These are phyloP conservation scores for Cavia porcellus DNA, from an alignment of 2,113 vertebrate genomes.

Conservation along the genomic window DNA sequence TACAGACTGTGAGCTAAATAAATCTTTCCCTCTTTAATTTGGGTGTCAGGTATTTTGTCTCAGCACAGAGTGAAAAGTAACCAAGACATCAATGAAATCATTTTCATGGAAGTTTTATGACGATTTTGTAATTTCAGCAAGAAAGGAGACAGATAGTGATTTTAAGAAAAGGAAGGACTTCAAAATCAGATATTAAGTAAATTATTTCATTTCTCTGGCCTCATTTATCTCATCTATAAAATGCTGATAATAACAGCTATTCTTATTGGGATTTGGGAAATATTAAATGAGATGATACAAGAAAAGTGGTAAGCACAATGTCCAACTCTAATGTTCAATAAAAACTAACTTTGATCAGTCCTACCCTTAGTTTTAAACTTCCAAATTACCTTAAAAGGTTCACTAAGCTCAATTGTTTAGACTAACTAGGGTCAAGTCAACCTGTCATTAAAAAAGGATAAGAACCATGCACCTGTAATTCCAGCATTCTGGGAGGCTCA, in stretches of 20 bases:
- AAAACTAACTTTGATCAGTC: slow-evolving; percentile 28
- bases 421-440: not conserved
- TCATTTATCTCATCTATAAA: slow-evolving; percentile 43
- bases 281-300: slow-evolving; percentile 21
- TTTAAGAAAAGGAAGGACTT: not conserved
- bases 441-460: slow-evolving; percentile 23
- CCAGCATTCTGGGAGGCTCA: not conserved
- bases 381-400: slow-evolving; percentile 32
- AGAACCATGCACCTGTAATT: not conserved
- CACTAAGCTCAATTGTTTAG: not conserved
- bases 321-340: not conserved
- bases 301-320: slow-evolving; percentile 51
- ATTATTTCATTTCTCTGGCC: not conserved
- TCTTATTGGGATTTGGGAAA: slow-evolving; percentile 2
- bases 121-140: not conserved
- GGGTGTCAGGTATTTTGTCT: not conserved
- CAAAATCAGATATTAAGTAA: slow-evolving; percentile 51
- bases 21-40: not conserved
- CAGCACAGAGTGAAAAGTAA: not conserved
- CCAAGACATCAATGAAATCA: slow-evolving; percentile 1
- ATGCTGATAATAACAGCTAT: not conserved
- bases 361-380: not conserved
- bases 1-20: not conserved
- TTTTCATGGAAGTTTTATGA: not conserved
- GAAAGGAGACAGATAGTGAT: not conserved